phyloP scores from a whole-genome alignment of 2,797 vertebrate species.

The Acanthurus tractus region DNA sequence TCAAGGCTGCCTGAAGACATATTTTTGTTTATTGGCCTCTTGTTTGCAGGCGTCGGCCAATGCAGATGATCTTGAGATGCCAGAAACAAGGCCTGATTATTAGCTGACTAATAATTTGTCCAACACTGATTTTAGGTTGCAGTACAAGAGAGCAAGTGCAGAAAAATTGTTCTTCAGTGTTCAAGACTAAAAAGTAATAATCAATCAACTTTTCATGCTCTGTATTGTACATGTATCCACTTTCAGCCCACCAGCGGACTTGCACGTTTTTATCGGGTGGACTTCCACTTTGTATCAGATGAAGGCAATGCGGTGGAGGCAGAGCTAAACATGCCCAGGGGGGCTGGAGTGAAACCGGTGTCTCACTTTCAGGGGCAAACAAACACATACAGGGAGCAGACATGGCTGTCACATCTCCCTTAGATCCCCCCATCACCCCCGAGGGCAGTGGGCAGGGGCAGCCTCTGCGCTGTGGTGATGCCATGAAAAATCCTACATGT shows the following conservation, averaged over 20 bases:
- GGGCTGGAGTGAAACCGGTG: constrained; percentile 78
- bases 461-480: constrained; percentile 54
- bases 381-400: constrained; percentile 86
- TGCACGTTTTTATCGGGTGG: constrained; percentile 70
- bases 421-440: constrained; percentile 79
- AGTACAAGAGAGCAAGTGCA: constrained; percentile 8
- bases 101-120: too few relatives aligned
- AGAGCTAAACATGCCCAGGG: constrained; percentile 83
- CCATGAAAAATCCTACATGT: constrained; percentile 52
- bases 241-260: constrained; percentile 67
- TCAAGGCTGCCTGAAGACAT: too few relatives aligned
- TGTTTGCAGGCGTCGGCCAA: too few relatives aligned
- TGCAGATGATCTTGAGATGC: too few relatives aligned
- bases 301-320: constrained; percentile 73
- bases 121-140: constrained; percentile 6
- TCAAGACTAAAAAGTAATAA: constrained; percentile 47
- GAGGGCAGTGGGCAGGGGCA: constrained; percentile 73
- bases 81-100: too few relatives aligned
- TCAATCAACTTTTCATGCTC: constrained; percentile 38
- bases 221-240: constrained; percentile 63
- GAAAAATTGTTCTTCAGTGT: not conserved
- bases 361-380: constrained; percentile 86
- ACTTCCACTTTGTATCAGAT: constrained; percentile 82
- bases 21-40: too few relatives aligned
- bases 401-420: constrained; percentile 87